These are phyloP conservation scores for Notodonta ziczac DNA, from an alignment of 2,888 invertebrate species.

Conservation along the genomic window DNA sequence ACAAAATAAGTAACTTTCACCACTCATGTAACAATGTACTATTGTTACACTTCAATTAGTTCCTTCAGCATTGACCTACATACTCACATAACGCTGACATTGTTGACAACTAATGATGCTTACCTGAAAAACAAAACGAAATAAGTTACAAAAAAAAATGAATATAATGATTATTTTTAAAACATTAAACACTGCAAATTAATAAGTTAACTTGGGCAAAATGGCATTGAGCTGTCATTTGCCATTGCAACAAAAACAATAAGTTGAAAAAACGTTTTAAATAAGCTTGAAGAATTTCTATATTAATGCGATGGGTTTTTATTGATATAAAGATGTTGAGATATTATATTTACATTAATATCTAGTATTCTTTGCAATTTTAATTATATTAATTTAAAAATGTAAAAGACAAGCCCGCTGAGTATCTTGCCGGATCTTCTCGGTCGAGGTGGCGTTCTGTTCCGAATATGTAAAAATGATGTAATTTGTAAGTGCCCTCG, in stretches of 20 bases:
- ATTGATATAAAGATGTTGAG: too few relatives aligned
- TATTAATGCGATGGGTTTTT: background rate
- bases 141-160: slow-evolving; percentile 5
- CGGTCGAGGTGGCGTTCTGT: too few relatives aligned
- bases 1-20: too few relatives aligned
- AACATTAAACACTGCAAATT: slow-evolving; percentile 7
- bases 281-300: background rate
- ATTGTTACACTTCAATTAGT: too few relatives aligned
- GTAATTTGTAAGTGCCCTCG: too few relatives aligned
- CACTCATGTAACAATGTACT: too few relatives aligned
- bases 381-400: too few relatives aligned
- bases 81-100: background rate
- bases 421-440: too few relatives aligned
- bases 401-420: too few relatives aligned
- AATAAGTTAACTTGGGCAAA: slow-evolving; percentile 19
- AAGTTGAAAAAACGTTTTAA: slow-evolving; percentile 7
- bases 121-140: slow-evolving; percentile 34
- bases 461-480: too few relatives aligned
- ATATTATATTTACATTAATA: background rate
- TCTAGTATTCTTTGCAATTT: too few relatives aligned
- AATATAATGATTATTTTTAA: background rate
- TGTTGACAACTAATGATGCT: slow-evolving; percentile 6
- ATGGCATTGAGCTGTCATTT: slow-evolving; percentile 9
- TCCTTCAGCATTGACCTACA: too few relatives aligned
- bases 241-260: background rate